phyloP scores from a whole-genome alignment of 2,113 vertebrate genomes.

The Oncorhynchus keta region DNA sequence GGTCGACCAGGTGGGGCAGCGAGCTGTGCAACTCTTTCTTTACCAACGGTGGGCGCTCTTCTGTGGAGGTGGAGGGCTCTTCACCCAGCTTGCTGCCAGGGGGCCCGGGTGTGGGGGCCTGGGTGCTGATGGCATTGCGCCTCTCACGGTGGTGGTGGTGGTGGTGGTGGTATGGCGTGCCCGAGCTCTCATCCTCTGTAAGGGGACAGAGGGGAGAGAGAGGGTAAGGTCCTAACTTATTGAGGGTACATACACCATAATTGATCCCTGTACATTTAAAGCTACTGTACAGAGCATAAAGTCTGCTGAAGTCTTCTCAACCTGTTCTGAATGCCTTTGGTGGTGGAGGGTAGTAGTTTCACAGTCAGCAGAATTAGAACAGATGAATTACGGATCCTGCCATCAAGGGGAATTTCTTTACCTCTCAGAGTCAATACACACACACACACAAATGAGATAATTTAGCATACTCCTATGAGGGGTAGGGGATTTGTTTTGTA shows the following conservation, averaged over 20 bases:
- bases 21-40: slow-evolving; percentile 96
- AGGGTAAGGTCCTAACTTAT: background rate
- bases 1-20: slow-evolving; percentile 88
- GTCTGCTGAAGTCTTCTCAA: too few species aligned
- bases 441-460: slow-evolving; percentile 35
- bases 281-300: too few species aligned
- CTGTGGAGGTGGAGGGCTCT: slow-evolving; percentile 94
- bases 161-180: slow-evolving; percentile 79
- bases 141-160: slow-evolving; percentile 77
- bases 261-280: too few species aligned
- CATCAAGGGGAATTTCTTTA: background rate
- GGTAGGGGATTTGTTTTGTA: slow-evolving; percentile 23
- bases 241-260: too few species aligned
- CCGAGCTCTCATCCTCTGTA: slow-evolving; percentile 92
- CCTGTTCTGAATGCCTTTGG: too few species aligned
- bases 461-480: slow-evolving; percentile 12
- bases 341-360: too few species aligned
- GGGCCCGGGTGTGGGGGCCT: slow-evolving; percentile 74
- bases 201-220: slow-evolving; percentile 19
- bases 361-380: too few species aligned
- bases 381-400: too few species aligned
- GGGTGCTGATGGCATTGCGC: slow-evolving; percentile 89
- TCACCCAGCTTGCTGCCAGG: slow-evolving; percentile 84
- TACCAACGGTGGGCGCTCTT: slow-evolving; percentile 90
- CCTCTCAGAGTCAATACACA: background rate